phyloP scores from a whole-genome alignment of 1,140 invertebrate genomes.

The Vollenhovia emeryi region DNA sequence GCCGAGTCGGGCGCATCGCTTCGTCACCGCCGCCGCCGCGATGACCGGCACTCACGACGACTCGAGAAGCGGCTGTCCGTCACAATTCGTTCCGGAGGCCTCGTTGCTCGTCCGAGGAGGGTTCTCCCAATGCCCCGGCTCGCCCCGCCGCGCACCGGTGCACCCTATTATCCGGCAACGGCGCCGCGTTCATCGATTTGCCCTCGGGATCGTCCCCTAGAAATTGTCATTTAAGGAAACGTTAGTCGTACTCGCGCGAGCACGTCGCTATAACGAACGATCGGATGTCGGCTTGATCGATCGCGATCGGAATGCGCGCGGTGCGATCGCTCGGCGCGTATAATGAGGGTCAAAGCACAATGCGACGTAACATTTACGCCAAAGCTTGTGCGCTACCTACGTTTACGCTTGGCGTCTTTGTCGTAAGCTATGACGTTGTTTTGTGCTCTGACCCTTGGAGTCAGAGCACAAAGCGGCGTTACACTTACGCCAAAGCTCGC shows the following conservation, averaged over 20 bases:
- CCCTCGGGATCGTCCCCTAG: slow-evolving; percentile 25
- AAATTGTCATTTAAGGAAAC: slow-evolving; percentile 19
- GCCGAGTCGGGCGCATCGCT: slow-evolving; percentile 47
- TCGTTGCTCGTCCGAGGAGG: slow-evolving; percentile 29
- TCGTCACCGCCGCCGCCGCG: slow-evolving; percentile 60
- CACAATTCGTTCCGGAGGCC: slow-evolving; percentile 23
- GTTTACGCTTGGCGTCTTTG: no score
- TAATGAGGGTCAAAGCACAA: no score
- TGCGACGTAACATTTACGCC: no score
- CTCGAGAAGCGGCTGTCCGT: not conserved
- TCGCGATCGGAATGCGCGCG: not conserved
- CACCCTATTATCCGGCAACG: slow-evolving; percentile 21
- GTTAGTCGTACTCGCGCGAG: not conserved
- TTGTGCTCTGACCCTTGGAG: no score
- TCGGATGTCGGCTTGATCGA: not conserved
- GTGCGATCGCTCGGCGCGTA: not conserved
- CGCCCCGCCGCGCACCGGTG: slow-evolving; percentile 24
- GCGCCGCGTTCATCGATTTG: slow-evolving; percentile 30
- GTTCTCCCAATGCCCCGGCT: slow-evolving; percentile 52
- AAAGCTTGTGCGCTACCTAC: no score
- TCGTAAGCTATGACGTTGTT: no score
- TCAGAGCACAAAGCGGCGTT: no score
- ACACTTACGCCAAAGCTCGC: no score
- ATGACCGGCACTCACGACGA: slow-evolving; percentile 34
- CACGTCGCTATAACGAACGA: not conserved